Percentiles rank a stretch among this genome's conserved stretches.
phyloP scores from a whole-genome alignment of 2,888 invertebrate genomes.

The Drosophila lutescens region DNA sequence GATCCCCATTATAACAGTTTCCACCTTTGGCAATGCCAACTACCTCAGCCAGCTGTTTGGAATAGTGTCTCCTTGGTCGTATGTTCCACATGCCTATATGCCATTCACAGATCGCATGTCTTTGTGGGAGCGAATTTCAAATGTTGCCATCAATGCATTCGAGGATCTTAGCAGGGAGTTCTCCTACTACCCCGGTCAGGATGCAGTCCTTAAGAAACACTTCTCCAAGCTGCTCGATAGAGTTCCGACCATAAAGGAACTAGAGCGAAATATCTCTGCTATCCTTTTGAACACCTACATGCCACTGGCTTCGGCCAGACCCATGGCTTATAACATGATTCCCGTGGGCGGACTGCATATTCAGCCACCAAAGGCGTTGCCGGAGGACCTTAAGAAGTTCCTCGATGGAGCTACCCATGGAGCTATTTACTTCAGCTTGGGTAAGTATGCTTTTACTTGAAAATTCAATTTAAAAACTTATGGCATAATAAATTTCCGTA shows the following conservation, averaged over 20 bases:
- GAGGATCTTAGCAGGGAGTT: constrained; percentile 70
- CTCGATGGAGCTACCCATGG: constrained; percentile 83
- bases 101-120: constrained; percentile 84
- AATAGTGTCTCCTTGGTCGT: constrained; percentile 84
- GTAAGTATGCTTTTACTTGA: constrained; percentile 42
- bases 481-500: not conserved
- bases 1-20: constrained; percentile 81
- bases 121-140: constrained; percentile 85
- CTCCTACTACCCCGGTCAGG: constrained; percentile 76
- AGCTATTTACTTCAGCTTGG: constrained; percentile 84
- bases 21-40: constrained; percentile 82
- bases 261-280: constrained; percentile 84
- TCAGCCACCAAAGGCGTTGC: constrained; percentile 69
- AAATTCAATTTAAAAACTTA: not conserved
- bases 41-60: constrained; percentile 84
- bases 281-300: constrained; percentile 85
- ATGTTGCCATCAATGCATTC: constrained; percentile 79
- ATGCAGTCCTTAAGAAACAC: constrained; percentile 71
- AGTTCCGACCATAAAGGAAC: constrained; percentile 81
- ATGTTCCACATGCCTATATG: constrained; percentile 84
- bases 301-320: constrained; percentile 82
- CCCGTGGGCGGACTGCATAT: constrained; percentile 86
- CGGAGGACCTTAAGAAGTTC: constrained; percentile 79
- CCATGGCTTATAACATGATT: constrained; percentile 84
- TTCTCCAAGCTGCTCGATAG: constrained; percentile 60